These are phyloP conservation scores for Ptychodera flava DNA, from an alignment of 35 echinoderm and acorn worm species.

Conservation along the genomic window DNA sequence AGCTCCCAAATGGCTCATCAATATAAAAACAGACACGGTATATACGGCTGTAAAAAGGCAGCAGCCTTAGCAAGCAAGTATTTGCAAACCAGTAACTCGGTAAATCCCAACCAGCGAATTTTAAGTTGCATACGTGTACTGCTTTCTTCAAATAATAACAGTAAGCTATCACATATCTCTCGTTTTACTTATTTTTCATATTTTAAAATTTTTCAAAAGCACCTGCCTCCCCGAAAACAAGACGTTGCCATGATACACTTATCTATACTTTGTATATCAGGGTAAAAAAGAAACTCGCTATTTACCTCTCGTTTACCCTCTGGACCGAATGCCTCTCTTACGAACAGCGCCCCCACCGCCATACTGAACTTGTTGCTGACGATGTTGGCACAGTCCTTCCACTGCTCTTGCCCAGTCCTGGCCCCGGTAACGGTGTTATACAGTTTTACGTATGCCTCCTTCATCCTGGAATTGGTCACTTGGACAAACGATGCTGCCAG, in stretches of 20 bases:
- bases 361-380: background rate
- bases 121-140: no score
- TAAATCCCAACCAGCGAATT: no score
- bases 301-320: background rate
- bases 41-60: no score
- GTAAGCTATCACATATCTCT: no score
- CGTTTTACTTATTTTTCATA: no score
- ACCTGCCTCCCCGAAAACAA: background rate
- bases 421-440: background rate
- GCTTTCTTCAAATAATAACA: no score
- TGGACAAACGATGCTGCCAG: background rate
- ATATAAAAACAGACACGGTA: no score
- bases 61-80: no score
- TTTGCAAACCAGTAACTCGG: no score
- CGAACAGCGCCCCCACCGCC: background rate
- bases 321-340: background rate
- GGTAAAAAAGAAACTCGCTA: no score
- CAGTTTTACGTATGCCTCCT: background rate
- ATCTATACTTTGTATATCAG: no score
- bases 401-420: background rate
- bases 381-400: background rate
- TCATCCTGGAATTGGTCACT: background rate
- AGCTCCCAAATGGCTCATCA: no score
- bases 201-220: background rate
- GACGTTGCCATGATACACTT: background rate